Percentiles rank a stretch among this genome's conserved stretches.
phyloP scores from a whole-genome alignment of 2,888 invertebrate genomes.

The Metallyticus violacea region DNA sequence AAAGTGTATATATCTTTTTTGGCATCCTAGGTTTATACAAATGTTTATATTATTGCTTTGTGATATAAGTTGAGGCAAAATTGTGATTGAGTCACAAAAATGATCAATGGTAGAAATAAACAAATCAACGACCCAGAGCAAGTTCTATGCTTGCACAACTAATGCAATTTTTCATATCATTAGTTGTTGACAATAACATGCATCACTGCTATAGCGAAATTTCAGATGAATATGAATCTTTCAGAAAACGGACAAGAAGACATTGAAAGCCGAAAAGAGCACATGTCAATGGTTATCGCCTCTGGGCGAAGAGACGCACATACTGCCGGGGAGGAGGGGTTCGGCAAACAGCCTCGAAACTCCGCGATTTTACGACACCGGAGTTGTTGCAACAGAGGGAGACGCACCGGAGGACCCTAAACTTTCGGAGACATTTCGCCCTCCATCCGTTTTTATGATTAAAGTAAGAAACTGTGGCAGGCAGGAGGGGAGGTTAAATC shows the following conservation, averaged over 20 bases:
- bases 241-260: not conserved
- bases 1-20: no score
- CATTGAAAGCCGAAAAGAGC: not conserved
- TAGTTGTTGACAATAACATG: no score
- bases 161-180: no score
- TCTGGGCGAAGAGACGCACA: not conserved
- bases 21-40: no score
- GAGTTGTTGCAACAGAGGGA: not conserved
- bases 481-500: not conserved
- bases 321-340: not conserved
- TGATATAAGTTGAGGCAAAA: no score
- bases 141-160: no score
- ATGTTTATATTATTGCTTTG: no score
- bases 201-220: not conserved
- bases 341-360: not conserved
- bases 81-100: no score
- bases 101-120: no score
- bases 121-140: no score
- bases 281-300: not conserved
- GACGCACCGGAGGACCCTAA: not conserved
- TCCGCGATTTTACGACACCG: not conserved
- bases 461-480: not conserved
- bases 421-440: not conserved
- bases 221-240: not conserved
- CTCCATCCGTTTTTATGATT: not conserved